These are phyloP conservation scores for Colius striatus DNA, from an alignment of 2,113 vertebrate species.

Conservation along the genomic window DNA sequence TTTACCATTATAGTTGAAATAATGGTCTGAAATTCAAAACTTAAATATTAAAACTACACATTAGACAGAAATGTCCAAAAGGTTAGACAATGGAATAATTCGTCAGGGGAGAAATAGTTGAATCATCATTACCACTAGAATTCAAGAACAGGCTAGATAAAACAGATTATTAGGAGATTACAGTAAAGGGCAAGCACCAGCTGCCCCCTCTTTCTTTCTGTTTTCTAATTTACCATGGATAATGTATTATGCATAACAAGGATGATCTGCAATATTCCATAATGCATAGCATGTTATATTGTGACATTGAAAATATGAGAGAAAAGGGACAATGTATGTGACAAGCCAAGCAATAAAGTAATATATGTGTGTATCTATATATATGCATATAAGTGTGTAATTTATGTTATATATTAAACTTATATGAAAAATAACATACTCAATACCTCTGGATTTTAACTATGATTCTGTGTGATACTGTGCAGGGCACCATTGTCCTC, in stretches of 20 bases:
- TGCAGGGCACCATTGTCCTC: neutral
- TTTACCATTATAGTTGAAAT: constrained; percentile 44
- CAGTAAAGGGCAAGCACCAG: constrained; percentile 11
- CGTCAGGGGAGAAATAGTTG: constrained; percentile 40
- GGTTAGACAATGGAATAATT: constrained; percentile 62
- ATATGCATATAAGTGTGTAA: neutral
- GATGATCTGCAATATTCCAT: neutral
- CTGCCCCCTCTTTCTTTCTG: constrained; percentile 15
- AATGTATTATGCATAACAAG: neutral
- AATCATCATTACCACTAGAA: constrained; percentile 26
- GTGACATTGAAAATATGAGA: neutral
- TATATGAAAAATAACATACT: neutral
- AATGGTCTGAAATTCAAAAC: constrained; percentile 62
- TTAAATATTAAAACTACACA: constrained; percentile 68
- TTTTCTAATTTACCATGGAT: neutral
- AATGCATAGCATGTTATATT: neutral
- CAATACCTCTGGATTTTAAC: neutral
- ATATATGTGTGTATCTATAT: too few relatives aligned
- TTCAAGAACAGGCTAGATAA: constrained; percentile 18
- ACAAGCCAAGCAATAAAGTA: neutral
- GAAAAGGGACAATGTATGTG: neutral
- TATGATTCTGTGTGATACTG: neutral
- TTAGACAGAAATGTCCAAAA: constrained; percentile 59
- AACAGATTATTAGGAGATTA: constrained; percentile 44
- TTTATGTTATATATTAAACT: neutral